Evolutionary conservation across 2,797 vertebrate species (phyloP).

Genomic region (Tragelaphus eurycerus): DNA sequence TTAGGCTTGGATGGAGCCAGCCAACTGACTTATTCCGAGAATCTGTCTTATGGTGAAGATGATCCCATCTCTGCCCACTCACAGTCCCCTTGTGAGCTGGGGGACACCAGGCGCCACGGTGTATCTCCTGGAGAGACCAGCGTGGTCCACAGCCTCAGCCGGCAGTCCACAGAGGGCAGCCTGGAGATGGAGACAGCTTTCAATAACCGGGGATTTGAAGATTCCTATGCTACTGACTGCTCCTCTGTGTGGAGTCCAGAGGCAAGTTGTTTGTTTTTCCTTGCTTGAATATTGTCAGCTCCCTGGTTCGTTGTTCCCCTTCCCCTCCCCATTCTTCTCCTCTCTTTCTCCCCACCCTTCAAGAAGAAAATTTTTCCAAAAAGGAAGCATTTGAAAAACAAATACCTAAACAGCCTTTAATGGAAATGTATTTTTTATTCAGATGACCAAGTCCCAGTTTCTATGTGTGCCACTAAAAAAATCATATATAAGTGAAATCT

Average conservation of each 20-base stretch:
- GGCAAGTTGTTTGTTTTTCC: constrained; percentile 81
- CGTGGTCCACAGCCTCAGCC: constrained; percentile 60
- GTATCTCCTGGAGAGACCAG: constrained; percentile 61
- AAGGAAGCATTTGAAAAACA: constrained; percentile 36
- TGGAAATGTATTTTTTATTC: constrained; percentile 3
- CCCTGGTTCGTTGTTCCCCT: not conserved
- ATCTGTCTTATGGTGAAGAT: constrained; percentile 75
- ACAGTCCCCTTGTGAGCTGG: constrained; percentile 55
- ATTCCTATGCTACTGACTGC: constrained; percentile 86
- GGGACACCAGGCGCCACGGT: constrained; percentile 54
- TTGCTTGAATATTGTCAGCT: not conserved
- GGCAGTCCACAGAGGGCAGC: constrained; percentile 78
- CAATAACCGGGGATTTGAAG: constrained; percentile 82
- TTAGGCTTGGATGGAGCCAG: constrained; percentile 87
- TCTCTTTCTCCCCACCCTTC: not conserved
- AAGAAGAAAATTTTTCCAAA: not conserved
- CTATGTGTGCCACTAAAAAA: not conserved
- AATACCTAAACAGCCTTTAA: not conserved
- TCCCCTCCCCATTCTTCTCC: not conserved
- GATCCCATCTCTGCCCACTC: constrained; percentile 80
- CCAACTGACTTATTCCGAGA: constrained; percentile 83
- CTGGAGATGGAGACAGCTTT: constrained; percentile 81
- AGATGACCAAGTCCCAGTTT: not conserved
- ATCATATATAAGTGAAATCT: not conserved
- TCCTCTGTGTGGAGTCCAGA: constrained; percentile 91